Evolutionary conservation across 2,797 vertebrate genomes (phyloP).

Genomic region (Heteromormyrus szaboi): DNA sequence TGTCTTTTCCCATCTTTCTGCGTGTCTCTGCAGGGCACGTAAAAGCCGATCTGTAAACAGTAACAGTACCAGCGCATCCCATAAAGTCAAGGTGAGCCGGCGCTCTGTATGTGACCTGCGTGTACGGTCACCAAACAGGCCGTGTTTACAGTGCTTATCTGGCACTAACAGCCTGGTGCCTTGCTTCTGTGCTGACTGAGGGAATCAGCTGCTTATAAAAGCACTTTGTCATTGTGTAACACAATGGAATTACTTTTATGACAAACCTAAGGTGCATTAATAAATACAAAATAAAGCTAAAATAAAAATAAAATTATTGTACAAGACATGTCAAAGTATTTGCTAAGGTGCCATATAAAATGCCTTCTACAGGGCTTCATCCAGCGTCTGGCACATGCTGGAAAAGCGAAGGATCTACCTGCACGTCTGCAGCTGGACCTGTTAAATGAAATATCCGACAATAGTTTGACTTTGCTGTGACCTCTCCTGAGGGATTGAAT

Average conservation of each 20-base stretch:
- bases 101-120: not conserved
- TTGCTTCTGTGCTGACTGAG: not conserved
- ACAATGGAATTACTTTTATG: not conserved
- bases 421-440: not conserved
- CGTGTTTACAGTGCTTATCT: not conserved
- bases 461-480: not conserved
- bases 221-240: not conserved
- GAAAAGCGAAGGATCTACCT: not conserved
- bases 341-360: not conserved
- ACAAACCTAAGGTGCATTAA: not conserved
- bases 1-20: not conserved
- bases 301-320: not conserved
- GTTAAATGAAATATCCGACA: not conserved
- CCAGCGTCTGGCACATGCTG: not conserved
- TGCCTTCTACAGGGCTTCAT: not conserved
- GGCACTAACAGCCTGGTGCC: not conserved
- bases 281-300: not conserved
- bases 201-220: not conserved
- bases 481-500: not conserved
- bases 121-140: not conserved
- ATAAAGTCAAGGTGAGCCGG: not conserved
- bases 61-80: not conserved
- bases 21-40: not conserved
- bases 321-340: not conserved
- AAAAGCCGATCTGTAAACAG: not conserved